Percentiles rank a stretch among this genome's conserved stretches.
phyloP scores from a whole-genome alignment of 2,797 vertebrate genomes.

The Margarornis squamiger region DNA sequence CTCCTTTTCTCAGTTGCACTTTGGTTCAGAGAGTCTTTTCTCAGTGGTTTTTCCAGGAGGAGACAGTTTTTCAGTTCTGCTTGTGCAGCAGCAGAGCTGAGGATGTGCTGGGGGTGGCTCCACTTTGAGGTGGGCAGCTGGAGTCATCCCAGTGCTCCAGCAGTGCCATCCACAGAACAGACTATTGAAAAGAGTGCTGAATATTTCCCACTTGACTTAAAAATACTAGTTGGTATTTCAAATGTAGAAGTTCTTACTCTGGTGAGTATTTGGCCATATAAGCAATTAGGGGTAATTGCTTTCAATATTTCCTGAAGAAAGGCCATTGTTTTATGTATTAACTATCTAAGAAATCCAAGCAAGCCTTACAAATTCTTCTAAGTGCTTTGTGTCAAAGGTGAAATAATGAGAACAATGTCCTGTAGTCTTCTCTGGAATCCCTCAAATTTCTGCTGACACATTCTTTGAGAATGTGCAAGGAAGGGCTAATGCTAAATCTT shows the following conservation, averaged over 20 bases:
- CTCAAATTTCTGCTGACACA: not conserved
- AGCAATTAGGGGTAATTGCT: not conserved
- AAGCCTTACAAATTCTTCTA: not conserved
- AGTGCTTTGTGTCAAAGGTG: not conserved
- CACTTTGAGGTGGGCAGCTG: not conserved
- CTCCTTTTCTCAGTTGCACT: not conserved
- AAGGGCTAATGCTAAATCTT: not conserved
- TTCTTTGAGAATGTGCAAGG: not conserved
- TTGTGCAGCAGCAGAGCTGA: not conserved
- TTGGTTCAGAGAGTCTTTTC: not conserved
- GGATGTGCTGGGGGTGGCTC: not conserved
- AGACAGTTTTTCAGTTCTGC: not conserved
- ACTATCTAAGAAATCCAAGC: not conserved
- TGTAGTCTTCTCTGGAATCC: not conserved
- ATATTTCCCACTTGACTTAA: not conserved
- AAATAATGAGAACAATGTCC: not conserved
- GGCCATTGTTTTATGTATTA: not conserved
- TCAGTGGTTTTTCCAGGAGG: not conserved
- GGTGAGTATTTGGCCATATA: not conserved
- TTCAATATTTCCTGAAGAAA: not conserved
- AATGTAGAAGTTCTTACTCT: not conserved
- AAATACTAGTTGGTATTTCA: not conserved
- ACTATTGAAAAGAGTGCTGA: not conserved
- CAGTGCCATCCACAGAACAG: not conserved
- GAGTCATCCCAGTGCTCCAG: not conserved